Evolutionary conservation across 2,113 vertebrate genomes (phyloP), one percentile per base, ranked within the genome.

Genomic region (Jaculus jaculus): DNA sequence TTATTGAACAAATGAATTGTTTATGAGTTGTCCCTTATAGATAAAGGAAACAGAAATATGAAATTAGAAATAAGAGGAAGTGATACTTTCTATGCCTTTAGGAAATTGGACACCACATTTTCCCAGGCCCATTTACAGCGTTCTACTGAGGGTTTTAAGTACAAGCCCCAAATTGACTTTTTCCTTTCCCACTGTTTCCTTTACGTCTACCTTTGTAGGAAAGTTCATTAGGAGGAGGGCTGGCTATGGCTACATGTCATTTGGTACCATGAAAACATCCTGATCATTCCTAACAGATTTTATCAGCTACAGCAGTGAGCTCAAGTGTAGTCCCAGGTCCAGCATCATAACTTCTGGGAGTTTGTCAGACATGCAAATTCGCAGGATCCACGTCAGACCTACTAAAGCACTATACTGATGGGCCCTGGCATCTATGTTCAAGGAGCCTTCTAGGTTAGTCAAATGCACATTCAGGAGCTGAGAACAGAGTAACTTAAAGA

Each of bases 401-500:
- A 39, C 15, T 20, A 42, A 90, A 83, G 77, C 32, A 81, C 18
- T 72, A 30, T 0, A 3, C 39, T 32, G 30, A 54, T n/a, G 47
- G 20, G 30, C 32, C 37, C 34, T n/a, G n/a, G 72, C 58, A 71
- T 23, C 23, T 83, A 13, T 68, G 21, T 85, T 87, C 81, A 68
- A 20, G 21, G 63, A 83, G 61, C 16, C 26, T 91, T 79, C 63
- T 42, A 83, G 58, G 37, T 54, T 23, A 84, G 78, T 89, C 71
- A 78, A 81, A 51, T 34, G 28, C 1, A 81, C 0, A 73, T 13
- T 60, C 68, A 78, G 83, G 71, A 72, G 26, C 34, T 54, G 73
- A 24, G n/a, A 54, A 89, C 34, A 83, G 87, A 91, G 86, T 39
- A 79, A 60, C 28, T 61, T 63, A 58, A 89, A 96, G 71, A 42